phyloP scores from a whole-genome alignment of 2,888 invertebrate species.

The Rotaria sp. region DNA sequence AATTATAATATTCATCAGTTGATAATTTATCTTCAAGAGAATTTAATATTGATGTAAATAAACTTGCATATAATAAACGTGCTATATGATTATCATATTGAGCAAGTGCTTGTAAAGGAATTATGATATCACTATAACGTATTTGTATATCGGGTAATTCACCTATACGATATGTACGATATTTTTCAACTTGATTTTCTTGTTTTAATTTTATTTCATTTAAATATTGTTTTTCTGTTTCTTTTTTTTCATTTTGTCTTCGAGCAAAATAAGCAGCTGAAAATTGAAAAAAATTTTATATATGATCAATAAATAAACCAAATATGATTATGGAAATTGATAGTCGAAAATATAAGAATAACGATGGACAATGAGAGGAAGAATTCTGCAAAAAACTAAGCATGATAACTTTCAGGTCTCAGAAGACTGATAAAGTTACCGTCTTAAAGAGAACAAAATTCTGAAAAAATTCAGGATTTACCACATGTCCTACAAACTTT shows the following conservation, averaged over 20 bases:
- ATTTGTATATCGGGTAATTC: constrained; percentile 70
- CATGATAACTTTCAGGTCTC: too few species aligned
- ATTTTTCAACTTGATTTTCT: constrained; percentile 58
- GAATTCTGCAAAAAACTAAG: too few species aligned
- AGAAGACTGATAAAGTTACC: too few species aligned
- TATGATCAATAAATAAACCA: too few species aligned
- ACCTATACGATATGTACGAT: constrained; percentile 65
- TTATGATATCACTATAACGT: constrained; percentile 61
- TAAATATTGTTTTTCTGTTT: constrained; percentile 44
- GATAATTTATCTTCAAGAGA: constrained; percentile 29
- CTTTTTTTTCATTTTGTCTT: constrained; percentile 36
- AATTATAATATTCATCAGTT: constrained; percentile 26
- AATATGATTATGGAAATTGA: too few species aligned
- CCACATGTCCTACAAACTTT: too few species aligned
- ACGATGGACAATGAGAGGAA: too few species aligned
- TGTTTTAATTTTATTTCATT: constrained; percentile 52
- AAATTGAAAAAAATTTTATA: too few species aligned
- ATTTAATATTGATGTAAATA: constrained; percentile 36
- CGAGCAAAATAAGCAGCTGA: constrained; percentile 39
- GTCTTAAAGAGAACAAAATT: too few species aligned
- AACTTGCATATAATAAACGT: constrained; percentile 29
- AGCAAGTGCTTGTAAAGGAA: constrained; percentile 55
- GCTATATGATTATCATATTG: constrained; percentile 38
- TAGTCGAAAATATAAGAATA: too few species aligned
- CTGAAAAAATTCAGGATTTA: too few species aligned